These are phyloP conservation scores for Cynocephalus volans DNA, from an alignment of 2,113 vertebrate species.

Conservation along the genomic window DNA sequence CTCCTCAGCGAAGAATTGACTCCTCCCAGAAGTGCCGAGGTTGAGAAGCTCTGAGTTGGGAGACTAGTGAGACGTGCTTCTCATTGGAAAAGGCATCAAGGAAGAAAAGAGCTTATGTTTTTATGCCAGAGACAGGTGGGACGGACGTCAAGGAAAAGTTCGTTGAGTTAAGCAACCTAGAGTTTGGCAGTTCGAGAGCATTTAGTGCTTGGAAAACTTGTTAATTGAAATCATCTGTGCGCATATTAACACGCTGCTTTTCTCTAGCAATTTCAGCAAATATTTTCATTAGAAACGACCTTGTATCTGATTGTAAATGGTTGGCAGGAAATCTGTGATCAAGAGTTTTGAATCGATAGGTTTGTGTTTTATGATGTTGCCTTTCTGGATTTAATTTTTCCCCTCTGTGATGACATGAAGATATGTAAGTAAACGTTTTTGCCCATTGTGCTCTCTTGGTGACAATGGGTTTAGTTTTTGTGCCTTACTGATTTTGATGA, in stretches of 20 bases:
- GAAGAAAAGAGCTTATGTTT: neutral
- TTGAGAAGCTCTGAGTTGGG: neutral
- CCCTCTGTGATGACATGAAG: neutral
- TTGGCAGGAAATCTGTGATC: neutral
- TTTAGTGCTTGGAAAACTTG: neutral
- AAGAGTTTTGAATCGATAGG: neutral
- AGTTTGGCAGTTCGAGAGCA: no score
- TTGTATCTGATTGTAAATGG: neutral
- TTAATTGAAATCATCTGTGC: neutral
- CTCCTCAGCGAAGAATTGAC: no score
- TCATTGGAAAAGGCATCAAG: neutral
- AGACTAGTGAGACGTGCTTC: neutral
- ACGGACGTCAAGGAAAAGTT: neutral
- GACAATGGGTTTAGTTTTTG: neutral
- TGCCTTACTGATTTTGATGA: neutral
- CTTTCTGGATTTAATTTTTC: neutral
- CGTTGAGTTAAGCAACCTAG: neutral
- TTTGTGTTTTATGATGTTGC: neutral
- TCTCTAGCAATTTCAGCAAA: neutral
- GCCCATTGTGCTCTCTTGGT: neutral
- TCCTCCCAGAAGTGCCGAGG: neutral
- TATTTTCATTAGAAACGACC: neutral
- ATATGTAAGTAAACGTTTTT: neutral
- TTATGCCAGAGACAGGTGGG: neutral
- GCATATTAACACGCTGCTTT: fast-evolving